These are phyloP conservation scores for Pterocles burchelli DNA, from an alignment of 2,113 vertebrate species.

Conservation along the genomic window DNA sequence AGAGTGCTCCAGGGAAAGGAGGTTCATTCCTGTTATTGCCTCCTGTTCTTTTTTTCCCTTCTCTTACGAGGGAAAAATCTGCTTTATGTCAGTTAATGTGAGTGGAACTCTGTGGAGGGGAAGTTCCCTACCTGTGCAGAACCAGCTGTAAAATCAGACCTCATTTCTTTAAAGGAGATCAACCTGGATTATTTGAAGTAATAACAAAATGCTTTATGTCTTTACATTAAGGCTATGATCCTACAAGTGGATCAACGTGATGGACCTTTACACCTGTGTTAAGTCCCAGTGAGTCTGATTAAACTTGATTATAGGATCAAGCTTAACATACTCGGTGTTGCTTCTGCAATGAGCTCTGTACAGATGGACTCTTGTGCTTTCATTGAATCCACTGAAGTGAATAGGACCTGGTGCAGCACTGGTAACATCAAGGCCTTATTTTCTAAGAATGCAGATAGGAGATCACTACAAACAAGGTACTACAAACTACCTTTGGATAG, in stretches of 20 bases:
- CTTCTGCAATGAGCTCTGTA: neutral
- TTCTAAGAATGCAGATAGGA: neutral
- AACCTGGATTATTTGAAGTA: constrained; percentile 36
- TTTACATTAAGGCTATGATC: constrained; percentile 47
- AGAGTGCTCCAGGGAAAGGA: neutral
- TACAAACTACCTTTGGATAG: neutral
- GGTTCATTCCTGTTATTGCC: neutral
- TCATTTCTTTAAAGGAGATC: constrained; percentile 24
- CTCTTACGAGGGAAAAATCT: neutral
- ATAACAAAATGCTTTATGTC: constrained; percentile 17
- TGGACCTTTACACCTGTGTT: constrained; percentile 11
- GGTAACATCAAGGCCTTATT: neutral
- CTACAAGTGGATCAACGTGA: constrained; percentile 19
- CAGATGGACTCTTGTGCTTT: neutral
- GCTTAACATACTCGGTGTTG: neutral
- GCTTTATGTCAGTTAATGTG: neutral
- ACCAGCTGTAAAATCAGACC: neutral
- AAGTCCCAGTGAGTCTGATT: constrained; percentile 40
- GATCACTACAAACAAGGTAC: neutral
- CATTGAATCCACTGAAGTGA: neutral
- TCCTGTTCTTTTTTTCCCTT: neutral
- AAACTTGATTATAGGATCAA: constrained; percentile 28
- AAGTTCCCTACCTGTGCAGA: neutral
- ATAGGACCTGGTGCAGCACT: neutral
- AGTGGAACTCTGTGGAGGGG: neutral